These are phyloP conservation scores for Idris sp. DNA, from an alignment of 1,140 invertebrate genomes.

Conservation along the genomic window DNA sequence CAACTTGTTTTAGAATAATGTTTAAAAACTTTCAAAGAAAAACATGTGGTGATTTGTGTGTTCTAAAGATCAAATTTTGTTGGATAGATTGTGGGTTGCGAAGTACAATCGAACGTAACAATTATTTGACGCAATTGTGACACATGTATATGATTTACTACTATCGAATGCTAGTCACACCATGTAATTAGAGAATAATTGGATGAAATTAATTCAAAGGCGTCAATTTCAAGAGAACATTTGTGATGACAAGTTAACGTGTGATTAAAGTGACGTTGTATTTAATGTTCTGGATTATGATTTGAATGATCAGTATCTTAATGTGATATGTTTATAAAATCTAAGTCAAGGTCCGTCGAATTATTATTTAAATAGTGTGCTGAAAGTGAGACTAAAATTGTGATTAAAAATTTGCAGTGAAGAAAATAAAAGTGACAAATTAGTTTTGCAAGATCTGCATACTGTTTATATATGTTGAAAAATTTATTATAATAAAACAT, in stretches of 20 bases:
- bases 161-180: neutral
- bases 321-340: neutral
- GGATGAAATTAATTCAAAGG: conserved; percentile 1
- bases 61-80: too few relatives aligned
- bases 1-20: too few relatives aligned
- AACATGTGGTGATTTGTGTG: too few relatives aligned
- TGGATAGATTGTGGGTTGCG: conserved; percentile 9
- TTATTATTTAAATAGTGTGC: too few relatives aligned
- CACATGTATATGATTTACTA: neutral
- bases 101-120: conserved; percentile 20
- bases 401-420: too few relatives aligned
- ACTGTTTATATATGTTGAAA: too few relatives aligned
- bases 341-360: conserved; percentile 1
- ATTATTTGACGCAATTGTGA: conserved; percentile 21
- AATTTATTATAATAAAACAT: too few relatives aligned
- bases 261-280: conserved; percentile 6
- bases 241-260: conserved; percentile 3
- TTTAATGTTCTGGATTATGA: conserved; percentile 6
- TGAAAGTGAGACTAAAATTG: too few relatives aligned
- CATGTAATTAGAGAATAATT: conserved; percentile 19
- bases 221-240: conserved; percentile 2
- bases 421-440: too few relatives aligned
- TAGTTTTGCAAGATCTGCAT: too few relatives aligned
- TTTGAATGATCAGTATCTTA: conserved; percentile 1
- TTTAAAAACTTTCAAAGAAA: too few relatives aligned